Evolutionary conservation across 2,113 vertebrate genomes (phyloP).

Genomic region (Capreolus pygargus): DNA sequence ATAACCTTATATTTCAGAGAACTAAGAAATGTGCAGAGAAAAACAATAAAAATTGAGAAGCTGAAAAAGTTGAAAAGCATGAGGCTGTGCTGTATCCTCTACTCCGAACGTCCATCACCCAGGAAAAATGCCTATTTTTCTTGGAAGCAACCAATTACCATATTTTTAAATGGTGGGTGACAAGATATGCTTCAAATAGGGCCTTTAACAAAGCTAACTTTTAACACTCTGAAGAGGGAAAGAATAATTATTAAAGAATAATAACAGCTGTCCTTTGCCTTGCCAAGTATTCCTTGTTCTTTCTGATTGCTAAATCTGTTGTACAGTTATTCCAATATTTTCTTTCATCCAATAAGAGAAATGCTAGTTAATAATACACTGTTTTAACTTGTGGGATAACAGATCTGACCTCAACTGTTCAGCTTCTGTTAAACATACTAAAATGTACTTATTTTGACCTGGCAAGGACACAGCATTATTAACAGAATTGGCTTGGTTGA

Average conservation of each 20-base stretch:
- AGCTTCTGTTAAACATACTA: not conserved
- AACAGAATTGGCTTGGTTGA: not conserved
- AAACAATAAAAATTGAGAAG: not conserved
- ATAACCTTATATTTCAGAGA: conserved; percentile 11
- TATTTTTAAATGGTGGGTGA: not conserved
- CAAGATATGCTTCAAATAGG: not conserved
- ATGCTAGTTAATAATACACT: not conserved
- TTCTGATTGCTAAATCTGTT: conserved; percentile 20
- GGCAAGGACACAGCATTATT: not conserved
- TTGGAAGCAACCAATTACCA: not conserved
- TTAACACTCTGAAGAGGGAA: not conserved
- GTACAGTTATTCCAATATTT: not conserved
- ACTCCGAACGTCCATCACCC: not conserved
- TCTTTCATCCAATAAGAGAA: not conserved
- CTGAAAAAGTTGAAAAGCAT: not conserved
- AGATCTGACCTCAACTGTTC: not conserved
- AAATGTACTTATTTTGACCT: not conserved
- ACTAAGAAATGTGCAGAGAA: not conserved
- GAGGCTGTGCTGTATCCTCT: not conserved
- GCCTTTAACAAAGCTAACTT: not conserved
- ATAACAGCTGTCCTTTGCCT: not conserved
- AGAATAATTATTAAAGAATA: not conserved
- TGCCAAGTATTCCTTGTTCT: conserved; percentile 39
- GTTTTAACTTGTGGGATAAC: not conserved
- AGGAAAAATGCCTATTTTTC: not conserved